Evolutionary conservation across 2,113 vertebrate species (phyloP).

Genomic region (Alexandromys fortis): DNA sequence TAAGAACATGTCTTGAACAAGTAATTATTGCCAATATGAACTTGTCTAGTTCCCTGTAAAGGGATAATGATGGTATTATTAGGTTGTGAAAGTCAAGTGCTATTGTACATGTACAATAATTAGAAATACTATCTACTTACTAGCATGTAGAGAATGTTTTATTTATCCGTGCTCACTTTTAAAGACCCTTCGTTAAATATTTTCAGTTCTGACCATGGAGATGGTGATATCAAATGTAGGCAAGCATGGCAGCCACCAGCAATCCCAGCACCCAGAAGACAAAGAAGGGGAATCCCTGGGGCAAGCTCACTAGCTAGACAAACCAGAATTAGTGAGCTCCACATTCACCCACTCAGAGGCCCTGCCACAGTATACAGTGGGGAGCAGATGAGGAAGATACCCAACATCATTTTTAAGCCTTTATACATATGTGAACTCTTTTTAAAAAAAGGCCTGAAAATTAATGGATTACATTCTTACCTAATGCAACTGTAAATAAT

Average conservation of each 20-base stretch:
- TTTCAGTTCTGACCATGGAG: background rate
- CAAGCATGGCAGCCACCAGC: background rate
- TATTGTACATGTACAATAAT: background rate
- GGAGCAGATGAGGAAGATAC: background rate
- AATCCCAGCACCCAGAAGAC: no score
- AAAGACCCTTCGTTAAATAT: slow-evolving; percentile 12
- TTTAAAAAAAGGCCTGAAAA: background rate
- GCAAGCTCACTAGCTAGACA: background rate
- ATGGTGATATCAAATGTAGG: background rate
- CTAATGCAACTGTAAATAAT: slow-evolving; percentile 22
- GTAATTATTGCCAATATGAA: background rate
- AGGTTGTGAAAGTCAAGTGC: background rate
- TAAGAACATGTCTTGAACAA: background rate
- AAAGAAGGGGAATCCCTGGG: background rate
- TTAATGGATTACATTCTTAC: background rate
- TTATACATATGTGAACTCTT: background rate
- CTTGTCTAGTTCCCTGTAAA: background rate
- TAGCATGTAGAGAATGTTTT: background rate
- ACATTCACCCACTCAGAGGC: background rate
- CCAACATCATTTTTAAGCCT: background rate
- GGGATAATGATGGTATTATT: background rate
- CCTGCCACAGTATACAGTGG: background rate
- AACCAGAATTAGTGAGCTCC: background rate
- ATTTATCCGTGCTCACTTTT: background rate
- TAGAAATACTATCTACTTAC: background rate